Percentiles rank a stretch among this genome's conserved stretches.
Conservation (phyloP, 2,888 invertebrate genomes). For the Rhopalosiphum nymphaeae region DNA sequence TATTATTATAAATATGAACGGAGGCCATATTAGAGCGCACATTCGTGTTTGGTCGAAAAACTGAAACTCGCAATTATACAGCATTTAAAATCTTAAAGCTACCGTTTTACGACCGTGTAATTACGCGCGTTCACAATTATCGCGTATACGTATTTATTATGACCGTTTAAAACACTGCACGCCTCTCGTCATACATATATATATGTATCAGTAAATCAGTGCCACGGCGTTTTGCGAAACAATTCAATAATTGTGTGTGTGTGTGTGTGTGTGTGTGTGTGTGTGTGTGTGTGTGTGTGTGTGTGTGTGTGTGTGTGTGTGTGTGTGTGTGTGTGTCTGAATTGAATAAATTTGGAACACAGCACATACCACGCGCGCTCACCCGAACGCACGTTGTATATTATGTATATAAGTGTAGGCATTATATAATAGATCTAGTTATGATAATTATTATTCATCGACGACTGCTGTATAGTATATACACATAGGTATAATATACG, state of each 20-base stretch:
- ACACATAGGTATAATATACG: background rate
- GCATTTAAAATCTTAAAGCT: constrained; percentile 22
- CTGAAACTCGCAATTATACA: constrained; percentile 10
- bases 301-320: background rate
- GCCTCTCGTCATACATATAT: background rate
- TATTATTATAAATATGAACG: background rate
- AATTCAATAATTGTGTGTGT: background rate
- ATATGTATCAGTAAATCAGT: background rate
- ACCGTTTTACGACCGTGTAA: constrained; percentile 12
- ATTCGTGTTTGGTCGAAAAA: constrained; percentile 7
- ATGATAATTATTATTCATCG: constrained; percentile 41
- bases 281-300: background rate
- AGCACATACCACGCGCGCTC: background rate
- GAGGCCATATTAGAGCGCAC: background rate
- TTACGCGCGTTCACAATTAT: constrained; percentile 29
- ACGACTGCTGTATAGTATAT: background rate
- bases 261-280: background rate
- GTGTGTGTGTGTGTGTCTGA: background rate
- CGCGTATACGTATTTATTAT: background rate
- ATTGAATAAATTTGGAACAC: constrained; percentile 27
- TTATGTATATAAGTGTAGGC: background rate
- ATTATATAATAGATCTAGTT: constrained; percentile 34
- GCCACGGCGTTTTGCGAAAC: background rate
- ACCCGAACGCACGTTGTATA: background rate
- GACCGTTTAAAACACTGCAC: constrained; percentile 11